A percentile compares a stretch with the other conserved stretches of the same genome.
Evolutionary conservation across 2,888 invertebrate species (phyloP).

Genomic region (Rotaria magnacalcarata): DNA sequence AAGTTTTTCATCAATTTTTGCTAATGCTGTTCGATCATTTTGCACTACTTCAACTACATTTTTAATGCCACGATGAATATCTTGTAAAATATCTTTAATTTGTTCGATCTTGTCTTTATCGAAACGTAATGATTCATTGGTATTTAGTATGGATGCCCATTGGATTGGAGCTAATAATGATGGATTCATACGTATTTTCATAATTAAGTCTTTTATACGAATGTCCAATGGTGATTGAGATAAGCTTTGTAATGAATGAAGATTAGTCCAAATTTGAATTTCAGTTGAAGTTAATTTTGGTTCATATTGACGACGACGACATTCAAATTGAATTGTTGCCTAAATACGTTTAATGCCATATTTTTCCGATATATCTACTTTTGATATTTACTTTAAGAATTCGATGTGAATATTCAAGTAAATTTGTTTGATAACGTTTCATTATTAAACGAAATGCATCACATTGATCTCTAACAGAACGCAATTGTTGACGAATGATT

Average conservation of each 20-base stretch:
- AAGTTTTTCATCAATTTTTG: slow-evolving; percentile 13
- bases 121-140: not conserved
- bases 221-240: slow-evolving; percentile 11
- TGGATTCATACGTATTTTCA: slow-evolving; percentile 37
- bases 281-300: slow-evolving; percentile 32
- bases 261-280: slow-evolving; percentile 26
- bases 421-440: slow-evolving; percentile 29
- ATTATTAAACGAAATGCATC: slow-evolving; percentile 27
- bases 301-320: slow-evolving; percentile 35
- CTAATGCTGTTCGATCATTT: slow-evolving; percentile 3
- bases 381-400: not conserved
- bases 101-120: slow-evolving; percentile 13
- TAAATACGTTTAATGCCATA: not conserved
- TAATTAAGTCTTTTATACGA: slow-evolving; percentile 33
- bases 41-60: slow-evolving; percentile 31
- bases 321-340: slow-evolving; percentile 31
- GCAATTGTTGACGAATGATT: slow-evolving; percentile 17
- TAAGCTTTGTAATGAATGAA: not conserved
- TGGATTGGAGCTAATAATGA: not conserved
- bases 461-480: slow-evolving; percentile 6
- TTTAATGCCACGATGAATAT: slow-evolving; percentile 35
- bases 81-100: slow-evolving; percentile 34
- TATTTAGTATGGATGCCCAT: not conserved
- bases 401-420: slow-evolving; percentile 34
- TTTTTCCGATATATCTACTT: not conserved